Percentiles rank a stretch among this genome's conserved stretches.
Conservation (phyloP, 2,113 vertebrate species). For the Salvelinus alpinus region DNA sequence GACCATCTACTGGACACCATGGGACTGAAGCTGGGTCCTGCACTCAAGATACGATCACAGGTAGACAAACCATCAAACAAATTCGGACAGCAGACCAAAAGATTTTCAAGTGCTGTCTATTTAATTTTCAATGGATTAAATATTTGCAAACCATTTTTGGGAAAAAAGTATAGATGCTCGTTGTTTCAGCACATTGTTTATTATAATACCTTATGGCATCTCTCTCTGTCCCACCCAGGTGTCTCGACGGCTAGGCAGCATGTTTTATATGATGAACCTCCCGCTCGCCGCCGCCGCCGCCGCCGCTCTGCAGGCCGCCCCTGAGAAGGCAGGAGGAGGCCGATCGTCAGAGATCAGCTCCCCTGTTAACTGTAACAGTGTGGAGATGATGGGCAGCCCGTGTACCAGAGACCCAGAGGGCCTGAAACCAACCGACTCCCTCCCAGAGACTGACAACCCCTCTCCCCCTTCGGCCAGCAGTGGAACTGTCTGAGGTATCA, state of each 20-base stretch:
- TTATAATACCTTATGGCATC: not conserved
- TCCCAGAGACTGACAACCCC: slow-evolving; percentile 65
- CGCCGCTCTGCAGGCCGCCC: slow-evolving; percentile 64
- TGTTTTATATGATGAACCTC: slow-evolving; percentile 83
- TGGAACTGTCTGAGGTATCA: slow-evolving; percentile 62
- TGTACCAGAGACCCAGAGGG: slow-evolving; percentile 75
- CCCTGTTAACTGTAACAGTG: slow-evolving; percentile 80
- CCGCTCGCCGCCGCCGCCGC: slow-evolving; percentile 64
- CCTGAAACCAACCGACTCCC: slow-evolving; percentile 75
- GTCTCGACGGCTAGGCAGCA: slow-evolving; percentile 81
- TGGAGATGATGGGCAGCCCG: slow-evolving; percentile 76
- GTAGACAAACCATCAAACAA: slow-evolving; percentile 71
- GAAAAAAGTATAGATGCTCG: too few relatives aligned
- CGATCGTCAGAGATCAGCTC: slow-evolving; percentile 76
- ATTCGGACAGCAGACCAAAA: not conserved
- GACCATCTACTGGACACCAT: slow-evolving; percentile 92
- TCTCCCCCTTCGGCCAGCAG: slow-evolving; percentile 67
- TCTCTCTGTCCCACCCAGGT: slow-evolving; percentile 70
- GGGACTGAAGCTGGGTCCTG: slow-evolving; percentile 92
- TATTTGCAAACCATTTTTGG: not conserved
- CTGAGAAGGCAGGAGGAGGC: slow-evolving; percentile 77
- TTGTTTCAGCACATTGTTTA: not conserved
- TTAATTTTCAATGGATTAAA: not conserved
- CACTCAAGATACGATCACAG: slow-evolving; percentile 95
- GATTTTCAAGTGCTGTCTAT: not conserved